These are phyloP conservation scores for Ciconia stormi DNA, from an alignment of 2,113 vertebrate genomes.

Conservation along the genomic window DNA sequence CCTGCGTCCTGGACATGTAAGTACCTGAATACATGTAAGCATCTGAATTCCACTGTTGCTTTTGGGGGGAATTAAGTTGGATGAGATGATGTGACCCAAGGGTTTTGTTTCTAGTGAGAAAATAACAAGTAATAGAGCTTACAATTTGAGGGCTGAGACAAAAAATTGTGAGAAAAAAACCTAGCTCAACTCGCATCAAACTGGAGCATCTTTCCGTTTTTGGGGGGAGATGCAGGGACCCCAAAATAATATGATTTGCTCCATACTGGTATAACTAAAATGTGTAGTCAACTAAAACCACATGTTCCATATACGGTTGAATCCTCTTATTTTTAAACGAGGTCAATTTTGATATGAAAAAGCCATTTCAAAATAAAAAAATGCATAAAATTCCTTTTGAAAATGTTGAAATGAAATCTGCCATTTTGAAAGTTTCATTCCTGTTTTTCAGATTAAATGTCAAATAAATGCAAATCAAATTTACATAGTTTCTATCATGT, in stretches of 20 bases:
- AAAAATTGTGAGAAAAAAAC: not conserved
- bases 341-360: conserved; percentile 42
- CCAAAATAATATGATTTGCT: not conserved
- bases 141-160: not conserved
- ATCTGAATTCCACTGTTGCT: not conserved
- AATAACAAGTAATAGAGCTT: not conserved
- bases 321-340: conserved; percentile 17
- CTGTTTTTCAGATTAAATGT: conserved; percentile 7
- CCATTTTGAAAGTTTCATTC: conserved; percentile 23
- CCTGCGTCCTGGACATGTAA: not conserved
- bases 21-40: not conserved
- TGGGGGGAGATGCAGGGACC: not conserved
- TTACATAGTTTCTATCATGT: not conserved
- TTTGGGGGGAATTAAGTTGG: not conserved
- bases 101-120: not conserved
- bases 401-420: conserved; percentile 29
- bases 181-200: not conserved
- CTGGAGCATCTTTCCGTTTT: not conserved
- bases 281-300: not conserved
- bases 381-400: conserved; percentile 35
- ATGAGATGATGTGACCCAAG: not conserved
- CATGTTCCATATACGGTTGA: not conserved
- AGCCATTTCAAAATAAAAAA: conserved; percentile 34
- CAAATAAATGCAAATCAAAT: conserved; percentile 45
- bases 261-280: not conserved